These are phyloP conservation scores for Zoanthus sociatus DNA, from an alignment of 92 coral and sea anemone species.

Conservation along the genomic window DNA sequence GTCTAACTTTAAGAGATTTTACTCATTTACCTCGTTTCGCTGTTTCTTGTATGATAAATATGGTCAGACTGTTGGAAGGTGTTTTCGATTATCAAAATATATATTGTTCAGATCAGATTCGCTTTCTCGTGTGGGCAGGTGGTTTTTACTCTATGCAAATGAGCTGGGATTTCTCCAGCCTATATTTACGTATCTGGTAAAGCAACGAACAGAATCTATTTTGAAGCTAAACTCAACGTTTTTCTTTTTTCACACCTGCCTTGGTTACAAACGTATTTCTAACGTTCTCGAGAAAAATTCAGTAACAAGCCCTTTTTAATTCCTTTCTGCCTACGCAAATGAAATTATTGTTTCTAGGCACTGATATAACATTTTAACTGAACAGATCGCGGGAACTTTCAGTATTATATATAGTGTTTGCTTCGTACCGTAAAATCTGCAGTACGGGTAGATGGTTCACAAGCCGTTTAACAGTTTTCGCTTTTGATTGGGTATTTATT, in stretches of 20 bases:
- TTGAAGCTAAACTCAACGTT: neutral
- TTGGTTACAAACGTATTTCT: neutral
- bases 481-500: conserved; percentile 9
- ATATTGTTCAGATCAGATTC: conserved; percentile 40
- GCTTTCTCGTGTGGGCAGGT: conserved; percentile 32
- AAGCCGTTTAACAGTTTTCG: neutral
- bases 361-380: neutral
- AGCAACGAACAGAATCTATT: neutral
- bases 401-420: conserved; percentile 11
- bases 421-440: neutral
- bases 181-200: conserved; percentile 1
- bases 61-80: conserved; percentile 22
- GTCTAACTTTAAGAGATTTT: neutral
- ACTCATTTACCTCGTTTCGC: neutral
- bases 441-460: conserved; percentile 9
- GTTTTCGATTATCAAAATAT: conserved; percentile 16
- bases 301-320: neutral
- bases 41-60: conserved; percentile 26
- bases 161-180: conserved; percentile 3
- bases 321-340: conserved; percentile 26
- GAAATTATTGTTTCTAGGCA: conserved; percentile 6
- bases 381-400: conserved; percentile 12
- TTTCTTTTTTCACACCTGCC: neutral
- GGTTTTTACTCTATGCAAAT: conserved; percentile 50
- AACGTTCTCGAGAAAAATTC: neutral